A percentile compares a stretch with the other conserved stretches of the same genome.
Conservation (phyloP, 2,888 invertebrate genomes). For the Dendrolimus houi region DNA sequence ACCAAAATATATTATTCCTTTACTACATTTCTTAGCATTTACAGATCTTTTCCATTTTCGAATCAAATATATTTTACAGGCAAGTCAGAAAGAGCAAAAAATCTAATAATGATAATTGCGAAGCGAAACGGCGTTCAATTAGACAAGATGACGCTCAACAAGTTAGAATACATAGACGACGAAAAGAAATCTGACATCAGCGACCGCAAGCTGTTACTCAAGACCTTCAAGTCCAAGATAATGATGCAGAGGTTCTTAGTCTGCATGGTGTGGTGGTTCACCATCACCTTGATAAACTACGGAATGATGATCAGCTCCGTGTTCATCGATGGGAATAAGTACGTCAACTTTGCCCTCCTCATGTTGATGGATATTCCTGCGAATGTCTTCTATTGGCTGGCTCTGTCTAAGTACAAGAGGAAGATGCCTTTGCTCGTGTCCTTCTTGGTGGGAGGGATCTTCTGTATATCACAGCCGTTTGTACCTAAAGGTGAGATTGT, state of each 20-base stretch:
- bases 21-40: neutral
- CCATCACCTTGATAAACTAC: constrained; percentile 64
- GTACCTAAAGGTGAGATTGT: constrained; percentile 45
- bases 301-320: constrained; percentile 71
- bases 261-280: constrained; percentile 68
- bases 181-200: constrained; percentile 34
- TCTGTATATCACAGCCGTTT: constrained; percentile 59
- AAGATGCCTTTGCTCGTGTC: constrained; percentile 49
- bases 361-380: constrained; percentile 67
- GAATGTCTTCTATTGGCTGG: constrained; percentile 61
- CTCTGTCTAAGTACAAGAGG: constrained; percentile 51
- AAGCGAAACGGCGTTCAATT: constrained; percentile 44
- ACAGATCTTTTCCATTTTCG: neutral
- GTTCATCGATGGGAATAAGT: constrained; percentile 62
- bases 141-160: constrained; percentile 37
- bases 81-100: constrained; percentile 39
- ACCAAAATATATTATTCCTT: neutral
- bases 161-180: constrained; percentile 45
- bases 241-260: constrained; percentile 62
- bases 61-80: constrained; percentile 11
- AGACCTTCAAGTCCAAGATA: constrained; percentile 56
- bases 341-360: constrained; percentile 58
- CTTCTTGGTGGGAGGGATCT: constrained; percentile 54
- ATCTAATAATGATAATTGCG: constrained; percentile 54
- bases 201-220: constrained; percentile 44